Evolutionary conservation across 2,797 vertebrate genomes (phyloP).

Genomic region (Meda fulgida): DNA sequence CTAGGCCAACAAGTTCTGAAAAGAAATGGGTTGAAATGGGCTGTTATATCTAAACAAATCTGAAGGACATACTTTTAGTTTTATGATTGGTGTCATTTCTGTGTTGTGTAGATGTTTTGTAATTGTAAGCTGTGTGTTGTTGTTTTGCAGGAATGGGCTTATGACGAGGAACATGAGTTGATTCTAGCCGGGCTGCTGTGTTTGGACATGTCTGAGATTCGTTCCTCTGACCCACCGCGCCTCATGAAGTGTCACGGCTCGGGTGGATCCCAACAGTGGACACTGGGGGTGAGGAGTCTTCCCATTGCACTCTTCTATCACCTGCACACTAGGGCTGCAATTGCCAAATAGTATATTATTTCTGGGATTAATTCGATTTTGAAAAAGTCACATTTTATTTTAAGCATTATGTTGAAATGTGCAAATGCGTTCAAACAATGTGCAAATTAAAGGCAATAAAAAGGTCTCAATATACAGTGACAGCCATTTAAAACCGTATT

Average conservation of each 20-base stretch:
- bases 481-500: neutral
- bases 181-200: slow-evolving; percentile 90
- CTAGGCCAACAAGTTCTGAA: neutral
- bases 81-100: neutral
- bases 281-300: slow-evolving; percentile 83
- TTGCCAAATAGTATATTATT: neutral
- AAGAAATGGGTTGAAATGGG: neutral
- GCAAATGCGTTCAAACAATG: too few species aligned
- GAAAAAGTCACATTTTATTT: neutral
- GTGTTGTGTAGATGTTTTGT: neutral
- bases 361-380: neutral
- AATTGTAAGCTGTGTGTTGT: slow-evolving; percentile 4
- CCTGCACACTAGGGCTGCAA: neutral
- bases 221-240: slow-evolving; percentile 87
- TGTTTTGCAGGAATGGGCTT: slow-evolving; percentile 84
- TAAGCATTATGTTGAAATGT: too few species aligned
- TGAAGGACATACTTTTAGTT: neutral
- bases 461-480: neutral
- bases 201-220: slow-evolving; percentile 91
- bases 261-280: slow-evolving; percentile 96
- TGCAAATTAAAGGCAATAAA: neutral
- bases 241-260: slow-evolving; percentile 99
- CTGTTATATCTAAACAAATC: neutral
- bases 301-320: neutral
- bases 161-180: slow-evolving; percentile 92